Evolutionary conservation across 2,888 invertebrate genomes (phyloP).

Genomic region (Alloscopus bannaensis): DNA sequence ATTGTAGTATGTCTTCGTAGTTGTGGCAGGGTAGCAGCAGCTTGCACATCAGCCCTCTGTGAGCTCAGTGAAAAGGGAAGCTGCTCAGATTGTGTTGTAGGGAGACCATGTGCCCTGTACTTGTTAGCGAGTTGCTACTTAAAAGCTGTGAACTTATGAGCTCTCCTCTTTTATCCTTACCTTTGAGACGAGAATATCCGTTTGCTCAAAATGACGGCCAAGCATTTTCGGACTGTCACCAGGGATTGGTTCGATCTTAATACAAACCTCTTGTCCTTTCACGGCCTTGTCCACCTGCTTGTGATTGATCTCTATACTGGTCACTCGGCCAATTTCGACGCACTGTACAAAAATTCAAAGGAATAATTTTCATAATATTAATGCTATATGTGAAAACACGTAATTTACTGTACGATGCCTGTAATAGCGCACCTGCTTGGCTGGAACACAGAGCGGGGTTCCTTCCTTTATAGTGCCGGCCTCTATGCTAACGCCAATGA

Average conservation of each 20-base stretch:
- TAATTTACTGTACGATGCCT: too few species aligned
- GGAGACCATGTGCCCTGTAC: too few species aligned
- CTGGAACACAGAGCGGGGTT: slow-evolving; percentile 97
- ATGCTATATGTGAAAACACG: too few species aligned
- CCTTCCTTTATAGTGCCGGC: slow-evolving; percentile 96
- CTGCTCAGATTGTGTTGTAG: too few species aligned
- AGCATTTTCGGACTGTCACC: slow-evolving; percentile 99
- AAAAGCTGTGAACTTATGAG: too few species aligned
- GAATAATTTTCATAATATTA: not conserved
- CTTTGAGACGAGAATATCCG: slow-evolving; percentile 96
- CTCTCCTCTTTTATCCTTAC: too few species aligned
- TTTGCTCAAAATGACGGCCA: slow-evolving; percentile 98
- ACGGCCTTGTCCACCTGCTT: slow-evolving; percentile 95
- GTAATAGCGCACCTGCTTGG: slow-evolving; percentile 85
- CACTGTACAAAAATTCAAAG: slow-evolving; percentile 79
- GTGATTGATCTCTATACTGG: slow-evolving; percentile 97
- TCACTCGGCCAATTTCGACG: slow-evolving; percentile 94
- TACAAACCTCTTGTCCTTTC: slow-evolving; percentile 96
- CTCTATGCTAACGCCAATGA: slow-evolving; percentile 96
- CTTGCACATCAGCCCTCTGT: too few species aligned
- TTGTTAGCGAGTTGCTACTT: too few species aligned
- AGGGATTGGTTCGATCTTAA: slow-evolving; percentile 97
- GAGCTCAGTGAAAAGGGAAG: too few species aligned
- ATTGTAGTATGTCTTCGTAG: too few species aligned
- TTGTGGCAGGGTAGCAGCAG: too few species aligned